Conservation (phyloP, 2,113 vertebrate species). For the Thomomys bottae region DNA sequence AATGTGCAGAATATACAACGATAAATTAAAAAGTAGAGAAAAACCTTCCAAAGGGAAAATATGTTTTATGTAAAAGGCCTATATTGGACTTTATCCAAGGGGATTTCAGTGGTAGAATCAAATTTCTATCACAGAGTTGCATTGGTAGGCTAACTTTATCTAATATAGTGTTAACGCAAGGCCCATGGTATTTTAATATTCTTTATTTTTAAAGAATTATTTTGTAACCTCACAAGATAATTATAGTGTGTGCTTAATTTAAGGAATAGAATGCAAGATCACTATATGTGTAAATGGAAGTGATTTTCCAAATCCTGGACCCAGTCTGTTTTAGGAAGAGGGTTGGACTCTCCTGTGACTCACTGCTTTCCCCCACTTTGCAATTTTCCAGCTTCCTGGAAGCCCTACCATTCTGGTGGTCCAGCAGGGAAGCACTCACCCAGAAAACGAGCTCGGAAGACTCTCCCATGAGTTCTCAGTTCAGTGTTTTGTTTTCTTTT, state of each 20-base stretch:
- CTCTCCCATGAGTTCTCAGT: constrained; percentile 40
- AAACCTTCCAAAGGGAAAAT: not conserved
- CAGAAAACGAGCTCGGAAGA: constrained; percentile 53
- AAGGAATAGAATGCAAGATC: constrained; percentile 15
- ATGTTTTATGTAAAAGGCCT: not conserved
- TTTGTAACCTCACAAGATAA: constrained; percentile 33
- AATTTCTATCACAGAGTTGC: not conserved
- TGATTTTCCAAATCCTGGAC: constrained; percentile 42
- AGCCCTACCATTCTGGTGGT: constrained; percentile 48
- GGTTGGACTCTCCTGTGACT: constrained; percentile 45
- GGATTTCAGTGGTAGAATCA: not conserved
- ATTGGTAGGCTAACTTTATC: not conserved
- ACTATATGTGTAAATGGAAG: not conserved
- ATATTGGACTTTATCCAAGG: not conserved
- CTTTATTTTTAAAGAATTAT: constrained; percentile 45
- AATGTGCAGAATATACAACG: not conserved
- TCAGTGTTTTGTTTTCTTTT: constrained; percentile 62
- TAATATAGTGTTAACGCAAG: not conserved
- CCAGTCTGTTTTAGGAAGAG: constrained; percentile 11
- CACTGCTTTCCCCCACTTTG: constrained; percentile 50
- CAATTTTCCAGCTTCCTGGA: constrained; percentile 55
- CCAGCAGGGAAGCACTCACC: constrained; percentile 42
- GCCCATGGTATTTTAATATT: not conserved
- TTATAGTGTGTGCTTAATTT: constrained; percentile 19
- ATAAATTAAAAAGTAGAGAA: not conserved